Evolutionary conservation across 1,140 invertebrate species (phyloP).

Genomic region (Pachyrhynchus sulphureomaculatus): DNA sequence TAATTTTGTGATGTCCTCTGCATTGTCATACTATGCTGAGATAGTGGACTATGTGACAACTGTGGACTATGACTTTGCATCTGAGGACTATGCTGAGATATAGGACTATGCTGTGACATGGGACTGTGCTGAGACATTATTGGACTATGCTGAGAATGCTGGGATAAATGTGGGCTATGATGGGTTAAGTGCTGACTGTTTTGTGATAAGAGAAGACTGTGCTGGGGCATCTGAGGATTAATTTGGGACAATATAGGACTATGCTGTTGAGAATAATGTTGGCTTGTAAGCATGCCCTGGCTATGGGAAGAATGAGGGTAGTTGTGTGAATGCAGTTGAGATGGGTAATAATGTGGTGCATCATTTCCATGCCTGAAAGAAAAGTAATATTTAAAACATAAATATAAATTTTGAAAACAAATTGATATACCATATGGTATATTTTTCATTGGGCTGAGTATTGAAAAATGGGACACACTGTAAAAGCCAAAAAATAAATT

Average conservation of each 20-base stretch:
- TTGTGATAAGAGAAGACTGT: slow-evolving; percentile 22
- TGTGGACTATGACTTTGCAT: slow-evolving; percentile 24
- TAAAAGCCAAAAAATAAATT: too few relatives aligned
- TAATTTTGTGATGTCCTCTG: slow-evolving; percentile 6
- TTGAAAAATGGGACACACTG: too few relatives aligned
- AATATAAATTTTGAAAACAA: too few relatives aligned
- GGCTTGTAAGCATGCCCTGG: slow-evolving; percentile 12
- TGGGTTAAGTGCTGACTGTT: slow-evolving; percentile 13
- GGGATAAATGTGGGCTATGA: slow-evolving; percentile 23
- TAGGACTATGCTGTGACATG: slow-evolving; percentile 26
- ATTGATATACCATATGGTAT: too few relatives aligned
- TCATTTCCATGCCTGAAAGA: slow-evolving; percentile 24
- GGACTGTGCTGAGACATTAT: slow-evolving; percentile 24
- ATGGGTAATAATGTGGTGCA: slow-evolving; percentile 2
- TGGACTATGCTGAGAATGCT: slow-evolving; percentile 25
- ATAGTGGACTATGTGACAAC: slow-evolving; percentile 20
- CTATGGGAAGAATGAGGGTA: slow-evolving; percentile 20
- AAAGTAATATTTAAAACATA: background rate
- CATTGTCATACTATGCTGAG: slow-evolving; percentile 13
- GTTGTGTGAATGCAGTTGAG: slow-evolving; percentile 11
- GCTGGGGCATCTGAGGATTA: slow-evolving; percentile 24
- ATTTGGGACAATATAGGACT: slow-evolving; percentile 20
- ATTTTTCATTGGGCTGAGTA: too few relatives aligned
- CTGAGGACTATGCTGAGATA: slow-evolving; percentile 31
- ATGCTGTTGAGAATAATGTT: slow-evolving; percentile 7